These are phyloP conservation scores for Apomyelois bistriatella DNA, from an alignment of 2,888 invertebrate species.

Conservation along the genomic window DNA sequence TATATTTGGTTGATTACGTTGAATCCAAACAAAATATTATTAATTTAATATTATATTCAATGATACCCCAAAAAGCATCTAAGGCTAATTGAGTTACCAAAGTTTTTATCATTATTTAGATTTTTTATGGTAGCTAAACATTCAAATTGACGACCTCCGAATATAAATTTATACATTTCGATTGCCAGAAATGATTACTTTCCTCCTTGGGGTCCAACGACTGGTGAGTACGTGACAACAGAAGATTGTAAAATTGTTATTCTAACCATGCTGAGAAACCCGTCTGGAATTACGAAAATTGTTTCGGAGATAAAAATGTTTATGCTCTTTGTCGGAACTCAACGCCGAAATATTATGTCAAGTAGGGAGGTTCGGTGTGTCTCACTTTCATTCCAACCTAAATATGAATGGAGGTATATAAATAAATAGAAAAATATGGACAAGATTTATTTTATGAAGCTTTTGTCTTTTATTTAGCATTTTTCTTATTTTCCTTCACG, in stretches of 20 bases:
- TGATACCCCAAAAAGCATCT: not conserved
- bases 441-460: too few species aligned
- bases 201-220: slow-evolving; percentile 63
- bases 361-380: slow-evolving; percentile 15
- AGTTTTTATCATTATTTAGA: slow-evolving; percentile 36
- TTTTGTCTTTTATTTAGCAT: too few species aligned
- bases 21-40: too few species aligned
- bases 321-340: slow-evolving; percentile 52
- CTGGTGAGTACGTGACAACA: slow-evolving; percentile 66
- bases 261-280: slow-evolving; percentile 66
- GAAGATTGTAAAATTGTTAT: slow-evolving; percentile 76
- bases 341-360: slow-evolving; percentile 28
- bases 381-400: not conserved
- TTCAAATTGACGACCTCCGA: slow-evolving; percentile 62
- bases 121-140: slow-evolving; percentile 46
- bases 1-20: too few species aligned
- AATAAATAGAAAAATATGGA: too few species aligned
- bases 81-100: slow-evolving; percentile 24
- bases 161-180: slow-evolving; percentile 66
- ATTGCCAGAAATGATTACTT: slow-evolving; percentile 72
- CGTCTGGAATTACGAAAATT: slow-evolving; percentile 69
- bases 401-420: too few species aligned
- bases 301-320: slow-evolving; percentile 60
- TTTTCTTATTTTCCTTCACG: too few species aligned
- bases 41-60: too few species aligned